Conservation (phyloP, 1,140 invertebrate genomes). For the Cheumatopsyche charites region DNA sequence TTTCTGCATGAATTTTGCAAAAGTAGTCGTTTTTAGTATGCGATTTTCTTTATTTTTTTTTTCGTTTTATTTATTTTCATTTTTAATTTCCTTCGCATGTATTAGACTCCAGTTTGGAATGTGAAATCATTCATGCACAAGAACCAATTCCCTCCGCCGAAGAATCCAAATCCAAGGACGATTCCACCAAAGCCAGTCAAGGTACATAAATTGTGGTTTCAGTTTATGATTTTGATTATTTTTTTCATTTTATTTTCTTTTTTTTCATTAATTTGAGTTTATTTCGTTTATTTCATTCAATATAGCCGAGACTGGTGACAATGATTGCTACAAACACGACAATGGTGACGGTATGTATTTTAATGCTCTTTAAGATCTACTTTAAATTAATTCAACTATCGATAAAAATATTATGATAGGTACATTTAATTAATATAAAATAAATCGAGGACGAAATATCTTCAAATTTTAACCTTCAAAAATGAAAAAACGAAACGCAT, state of each 20-base stretch:
- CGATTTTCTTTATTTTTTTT: slow-evolving; percentile 36
- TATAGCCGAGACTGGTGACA: slow-evolving; percentile 42
- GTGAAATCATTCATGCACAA: slow-evolving; percentile 64
- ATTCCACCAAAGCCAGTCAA: slow-evolving; percentile 57
- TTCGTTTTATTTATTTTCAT: slow-evolving; percentile 44
- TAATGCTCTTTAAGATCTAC: not conserved
- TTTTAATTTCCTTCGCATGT: slow-evolving; percentile 43
- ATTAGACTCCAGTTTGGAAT: slow-evolving; percentile 65
- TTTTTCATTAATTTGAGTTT: slow-evolving; percentile 4
- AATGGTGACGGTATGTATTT: slow-evolving; percentile 10
- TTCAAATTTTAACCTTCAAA: too few relatives aligned
- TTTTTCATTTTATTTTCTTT: not conserved
- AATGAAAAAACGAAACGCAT: not conserved
- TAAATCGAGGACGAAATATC: too few relatives aligned
- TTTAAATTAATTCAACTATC: too few relatives aligned
- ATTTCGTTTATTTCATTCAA: not conserved
- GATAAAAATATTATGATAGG: too few relatives aligned
- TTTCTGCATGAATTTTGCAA: not conserved
- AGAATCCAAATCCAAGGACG: slow-evolving; percentile 60
- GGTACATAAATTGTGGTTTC: slow-evolving; percentile 50
- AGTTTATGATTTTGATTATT: slow-evolving; percentile 10
- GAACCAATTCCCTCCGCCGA: slow-evolving; percentile 59
- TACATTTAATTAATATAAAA: too few relatives aligned
- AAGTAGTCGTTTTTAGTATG: slow-evolving; percentile 23
- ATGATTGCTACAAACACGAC: slow-evolving; percentile 5